Base-by-base conservation (phyloP, 23 tunicate species). In the Ciona savignyi region DNA sequence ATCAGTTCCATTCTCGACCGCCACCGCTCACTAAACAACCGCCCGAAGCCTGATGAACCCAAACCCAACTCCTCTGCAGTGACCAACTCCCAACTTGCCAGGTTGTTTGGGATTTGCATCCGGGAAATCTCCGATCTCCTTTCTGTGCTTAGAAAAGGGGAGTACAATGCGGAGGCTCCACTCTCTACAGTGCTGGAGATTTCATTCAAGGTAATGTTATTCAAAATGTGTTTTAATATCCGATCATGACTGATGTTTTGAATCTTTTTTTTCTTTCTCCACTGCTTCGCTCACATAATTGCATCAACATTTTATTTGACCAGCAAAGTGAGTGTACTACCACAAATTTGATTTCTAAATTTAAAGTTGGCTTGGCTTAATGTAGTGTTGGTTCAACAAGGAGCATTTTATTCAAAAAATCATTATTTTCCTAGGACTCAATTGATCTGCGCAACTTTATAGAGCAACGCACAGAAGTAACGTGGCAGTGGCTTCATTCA, bases 401-500 rank as follows among this genome's bases (percentile, higher is more conserved):
- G n/a, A n/a, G n/a, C n/a, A n/a, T n/a, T n/a, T n/a, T n/a, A 11
- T 49, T 49, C 20, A 49, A 49, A 49, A 15, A 49, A 49, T 49
- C 20, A 49, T 11, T 25, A 2, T 34, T 27, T 70, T 25, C 25
- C 4, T 56, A 91, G 94, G 94, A 93, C 2, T 72, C 78, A 20
- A 29, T 23, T 25, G 74, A 51, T 9, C 51, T 93, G 35, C 73
- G 51, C 1, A 33, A 65, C 1, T 74, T 76, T 62, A 87, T 78
- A 15, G 69, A 81, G 0, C 48, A 32, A 19, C 65, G 72, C 56
- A 29, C 86, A 32, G 69, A 74, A 32, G 66, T 31, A 1, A 86
- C 98, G 21, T 93, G 98, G 98, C 25, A 42, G 25, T 93, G 98
- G 98, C 76, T 93, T 23, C 51, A 81, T 29, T 62, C 77, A 0